Evolutionary conservation across 2,888 invertebrate genomes (phyloP).

Genomic region (Exocentrus adspersus): DNA sequence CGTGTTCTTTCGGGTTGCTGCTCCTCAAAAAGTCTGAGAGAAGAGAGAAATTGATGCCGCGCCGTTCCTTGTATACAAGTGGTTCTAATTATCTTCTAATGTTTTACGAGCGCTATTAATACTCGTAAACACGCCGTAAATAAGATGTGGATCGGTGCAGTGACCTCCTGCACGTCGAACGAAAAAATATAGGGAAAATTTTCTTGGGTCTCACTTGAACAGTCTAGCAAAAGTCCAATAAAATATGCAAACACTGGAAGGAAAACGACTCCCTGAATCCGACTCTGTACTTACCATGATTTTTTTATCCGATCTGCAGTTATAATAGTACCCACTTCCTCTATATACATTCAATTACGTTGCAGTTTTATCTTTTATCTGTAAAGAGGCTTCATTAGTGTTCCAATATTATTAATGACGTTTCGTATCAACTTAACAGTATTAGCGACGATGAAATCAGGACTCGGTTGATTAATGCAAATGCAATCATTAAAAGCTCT

Average conservation of each 20-base stretch:
- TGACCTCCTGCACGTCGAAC: conserved; percentile 12
- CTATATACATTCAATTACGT: background rate
- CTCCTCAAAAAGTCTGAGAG: background rate
- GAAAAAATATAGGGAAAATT: conserved; percentile 8
- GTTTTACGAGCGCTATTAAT: conserved; percentile 32
- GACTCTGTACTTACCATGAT: background rate
- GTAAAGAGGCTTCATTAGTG: background rate
- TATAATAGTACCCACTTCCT: background rate
- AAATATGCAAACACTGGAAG: too few species aligned
- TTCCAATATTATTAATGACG: background rate
- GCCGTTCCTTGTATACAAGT: conserved; percentile 26
- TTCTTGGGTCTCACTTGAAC: background rate
- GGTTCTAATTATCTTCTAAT: conserved; percentile 34
- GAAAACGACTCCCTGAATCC: too few species aligned
- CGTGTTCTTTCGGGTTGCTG: background rate
- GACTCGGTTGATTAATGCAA: background rate
- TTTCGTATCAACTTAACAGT: background rate
- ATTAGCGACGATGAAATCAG: background rate
- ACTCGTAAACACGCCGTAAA: conserved; percentile 26
- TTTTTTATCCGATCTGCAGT: background rate
- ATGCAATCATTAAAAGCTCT: too few species aligned
- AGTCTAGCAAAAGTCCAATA: too few species aligned
- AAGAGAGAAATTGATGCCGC: conserved; percentile 25
- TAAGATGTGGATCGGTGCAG: conserved; percentile 26
- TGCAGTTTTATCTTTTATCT: background rate